Conservation (phyloP, 2,888 invertebrate genomes). For the Caradrina kadenii region DNA sequence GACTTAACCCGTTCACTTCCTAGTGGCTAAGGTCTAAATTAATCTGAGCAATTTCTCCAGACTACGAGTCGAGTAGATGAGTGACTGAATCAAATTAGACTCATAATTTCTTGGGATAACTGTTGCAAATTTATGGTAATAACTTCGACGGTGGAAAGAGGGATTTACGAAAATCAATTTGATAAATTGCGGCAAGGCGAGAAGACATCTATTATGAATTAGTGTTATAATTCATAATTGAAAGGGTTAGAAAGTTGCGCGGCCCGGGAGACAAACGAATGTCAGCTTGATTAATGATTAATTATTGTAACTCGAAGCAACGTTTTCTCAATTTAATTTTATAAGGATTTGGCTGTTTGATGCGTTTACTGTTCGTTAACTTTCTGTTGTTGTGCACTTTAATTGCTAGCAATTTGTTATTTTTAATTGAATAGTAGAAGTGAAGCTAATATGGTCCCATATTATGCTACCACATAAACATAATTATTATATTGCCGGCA, state of each 20-base stretch:
- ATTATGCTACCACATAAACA: no score
- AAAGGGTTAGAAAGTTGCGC: constrained; percentile 85
- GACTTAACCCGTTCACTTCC: constrained; percentile 30
- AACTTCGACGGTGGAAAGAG: constrained; percentile 75
- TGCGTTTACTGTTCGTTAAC: constrained; percentile 52
- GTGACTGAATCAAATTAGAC: constrained; percentile 82
- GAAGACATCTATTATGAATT: constrained; percentile 87
- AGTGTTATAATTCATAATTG: constrained; percentile 89
- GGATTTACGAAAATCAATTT: constrained; percentile 87
- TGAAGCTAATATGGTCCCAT: no score
- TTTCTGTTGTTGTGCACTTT: constrained; percentile 32
- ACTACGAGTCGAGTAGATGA: constrained; percentile 65
- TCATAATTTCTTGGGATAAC: constrained; percentile 85
- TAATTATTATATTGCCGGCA: no score
- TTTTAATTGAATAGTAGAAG: not conserved
- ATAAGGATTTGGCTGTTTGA: constrained; percentile 65
- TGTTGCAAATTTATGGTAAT: constrained; percentile 87
- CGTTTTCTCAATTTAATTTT: constrained; percentile 70
- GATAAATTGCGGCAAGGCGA: constrained; percentile 86
- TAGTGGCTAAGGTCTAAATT: constrained; percentile 63
- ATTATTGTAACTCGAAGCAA: constrained; percentile 71
- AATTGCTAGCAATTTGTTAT: constrained; percentile 15
- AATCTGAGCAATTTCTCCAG: constrained; percentile 63
- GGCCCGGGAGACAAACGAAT: constrained; percentile 85
- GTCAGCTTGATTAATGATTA: constrained; percentile 87